Percentiles rank a stretch among this genome's conserved stretches.
These are phyloP conservation scores for Malachius bipustulatus DNA, from an alignment of 2,888 invertebrate species.

Conservation along the genomic window DNA sequence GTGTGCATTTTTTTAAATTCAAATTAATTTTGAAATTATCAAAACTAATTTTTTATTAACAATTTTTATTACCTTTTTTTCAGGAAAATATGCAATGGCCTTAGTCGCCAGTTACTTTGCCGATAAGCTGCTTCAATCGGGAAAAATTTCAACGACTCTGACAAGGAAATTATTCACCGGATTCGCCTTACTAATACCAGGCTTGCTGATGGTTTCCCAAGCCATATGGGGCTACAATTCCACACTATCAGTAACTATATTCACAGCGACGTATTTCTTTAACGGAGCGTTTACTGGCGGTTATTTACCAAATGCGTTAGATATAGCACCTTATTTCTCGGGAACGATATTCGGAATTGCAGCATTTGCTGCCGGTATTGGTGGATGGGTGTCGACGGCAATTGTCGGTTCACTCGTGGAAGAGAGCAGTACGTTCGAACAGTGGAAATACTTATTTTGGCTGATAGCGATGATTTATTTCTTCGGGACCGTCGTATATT, in stretches of 20 bases:
- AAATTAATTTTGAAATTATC: no score
- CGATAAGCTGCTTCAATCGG: slow-evolving; percentile 55
- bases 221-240: slow-evolving; percentile 60
- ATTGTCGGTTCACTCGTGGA: slow-evolving; percentile 70
- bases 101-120: slow-evolving; percentile 60
- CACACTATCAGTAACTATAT: slow-evolving; percentile 59
- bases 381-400: slow-evolving; percentile 69
- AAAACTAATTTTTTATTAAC: no score
- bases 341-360: slow-evolving; percentile 83
- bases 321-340: slow-evolving; percentile 81
- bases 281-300: slow-evolving; percentile 81
- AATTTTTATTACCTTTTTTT: slow-evolving; percentile 17
- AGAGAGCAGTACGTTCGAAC: slow-evolving; percentile 56
- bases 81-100: slow-evolving; percentile 65
- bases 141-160: slow-evolving; percentile 60
- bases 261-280: slow-evolving; percentile 67
- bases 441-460: slow-evolving; percentile 76
- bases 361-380: slow-evolving; percentile 72
- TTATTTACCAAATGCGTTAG: slow-evolving; percentile 73
- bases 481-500: slow-evolving; percentile 51
- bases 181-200: slow-evolving; percentile 51
- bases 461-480: slow-evolving; percentile 62
- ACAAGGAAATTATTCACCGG: slow-evolving; percentile 59
- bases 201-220: slow-evolving; percentile 62
- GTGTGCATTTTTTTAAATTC: no score